A percentile compares a stretch with the other conserved stretches of the same genome.
phyloP scores from a whole-genome alignment of 2,113 vertebrate genomes.

The Accipiter virgatus region DNA sequence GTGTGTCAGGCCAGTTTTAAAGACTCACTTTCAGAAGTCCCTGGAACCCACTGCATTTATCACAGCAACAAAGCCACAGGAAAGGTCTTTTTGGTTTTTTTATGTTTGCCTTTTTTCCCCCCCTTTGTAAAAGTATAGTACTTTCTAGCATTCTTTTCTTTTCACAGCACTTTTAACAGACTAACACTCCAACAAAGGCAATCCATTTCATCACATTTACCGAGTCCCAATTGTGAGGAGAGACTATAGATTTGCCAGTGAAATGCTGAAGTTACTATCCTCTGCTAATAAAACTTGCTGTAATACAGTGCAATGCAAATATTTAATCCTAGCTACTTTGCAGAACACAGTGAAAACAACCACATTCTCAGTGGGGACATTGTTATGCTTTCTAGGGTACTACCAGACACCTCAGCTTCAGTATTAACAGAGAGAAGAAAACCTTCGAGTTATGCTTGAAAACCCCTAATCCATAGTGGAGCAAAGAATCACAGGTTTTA shows the following conservation, averaged over 20 bases:
- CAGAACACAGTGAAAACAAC: background rate
- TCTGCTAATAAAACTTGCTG: background rate
- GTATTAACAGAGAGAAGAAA: background rate
- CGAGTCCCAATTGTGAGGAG: background rate
- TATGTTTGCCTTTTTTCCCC: background rate
- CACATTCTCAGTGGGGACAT: accelerated
- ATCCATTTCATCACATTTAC: background rate
- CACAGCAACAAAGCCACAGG: conserved; percentile 2
- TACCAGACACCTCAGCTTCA: background rate
- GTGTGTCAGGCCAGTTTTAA: background rate
- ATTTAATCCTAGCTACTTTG: background rate
- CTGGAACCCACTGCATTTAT: conserved; percentile 4
- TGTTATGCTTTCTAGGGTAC: background rate
- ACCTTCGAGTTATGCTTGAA: background rate
- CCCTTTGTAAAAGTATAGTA: background rate
- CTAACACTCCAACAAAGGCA: background rate
- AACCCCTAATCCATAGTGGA: background rate
- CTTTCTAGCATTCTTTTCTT: conserved; percentile 15
- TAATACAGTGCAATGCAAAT: background rate
- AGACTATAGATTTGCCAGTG: background rate
- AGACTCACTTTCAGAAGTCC: background rate
- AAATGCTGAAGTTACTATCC: background rate
- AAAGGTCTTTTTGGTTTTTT: background rate
- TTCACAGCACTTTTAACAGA: conserved; percentile 1
- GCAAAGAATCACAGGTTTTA: background rate